phyloP scores from a whole-genome alignment of 2,113 vertebrate species.

The Todiramphus saurophagus region DNA sequence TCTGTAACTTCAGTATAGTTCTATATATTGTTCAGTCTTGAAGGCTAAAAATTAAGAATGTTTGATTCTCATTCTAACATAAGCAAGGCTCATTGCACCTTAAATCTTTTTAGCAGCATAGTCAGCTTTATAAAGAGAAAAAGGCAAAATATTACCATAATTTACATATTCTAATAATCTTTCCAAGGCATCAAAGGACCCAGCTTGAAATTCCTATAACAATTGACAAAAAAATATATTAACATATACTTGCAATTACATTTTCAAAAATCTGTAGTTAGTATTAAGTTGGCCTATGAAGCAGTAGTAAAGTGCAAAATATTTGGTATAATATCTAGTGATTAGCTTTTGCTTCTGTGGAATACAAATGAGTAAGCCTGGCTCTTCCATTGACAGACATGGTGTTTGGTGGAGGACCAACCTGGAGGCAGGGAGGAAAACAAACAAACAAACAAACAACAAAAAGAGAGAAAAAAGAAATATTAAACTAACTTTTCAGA shows the following conservation, averaged over 20 bases:
- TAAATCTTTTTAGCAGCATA: constrained; percentile 72
- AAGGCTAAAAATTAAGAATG: constrained; percentile 49
- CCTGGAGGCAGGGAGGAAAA: constrained; percentile 30
- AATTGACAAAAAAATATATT: constrained; percentile 75
- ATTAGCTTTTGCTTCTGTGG: constrained; percentile 62
- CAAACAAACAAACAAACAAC: too few relatives aligned
- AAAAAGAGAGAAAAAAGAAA: background rate
- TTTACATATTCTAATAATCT: constrained; percentile 73
- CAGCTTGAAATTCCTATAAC: constrained; percentile 48
- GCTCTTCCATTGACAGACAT: constrained; percentile 77
- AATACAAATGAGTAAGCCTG: constrained; percentile 44
- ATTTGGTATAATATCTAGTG: constrained; percentile 52
- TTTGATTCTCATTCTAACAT: constrained; percentile 27
- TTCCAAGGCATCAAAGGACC: constrained; percentile 65
- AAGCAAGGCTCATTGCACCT: constrained; percentile 59
- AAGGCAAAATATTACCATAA: constrained; percentile 68
- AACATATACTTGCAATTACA: constrained; percentile 75
- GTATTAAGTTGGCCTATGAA: constrained; percentile 36
- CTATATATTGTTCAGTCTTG: constrained; percentile 18
- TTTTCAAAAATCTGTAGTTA: constrained; percentile 52
- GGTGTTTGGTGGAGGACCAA: constrained; percentile 74
- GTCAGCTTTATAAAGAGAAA: constrained; percentile 67
- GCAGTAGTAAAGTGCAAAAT: constrained; percentile 54
- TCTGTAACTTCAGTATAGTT: constrained; percentile 37
- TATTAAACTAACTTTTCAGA: background rate